These are phyloP conservation scores for Spea multiplicata DNA, from an alignment of 2,113 vertebrate genomes.

Conservation along the genomic window DNA sequence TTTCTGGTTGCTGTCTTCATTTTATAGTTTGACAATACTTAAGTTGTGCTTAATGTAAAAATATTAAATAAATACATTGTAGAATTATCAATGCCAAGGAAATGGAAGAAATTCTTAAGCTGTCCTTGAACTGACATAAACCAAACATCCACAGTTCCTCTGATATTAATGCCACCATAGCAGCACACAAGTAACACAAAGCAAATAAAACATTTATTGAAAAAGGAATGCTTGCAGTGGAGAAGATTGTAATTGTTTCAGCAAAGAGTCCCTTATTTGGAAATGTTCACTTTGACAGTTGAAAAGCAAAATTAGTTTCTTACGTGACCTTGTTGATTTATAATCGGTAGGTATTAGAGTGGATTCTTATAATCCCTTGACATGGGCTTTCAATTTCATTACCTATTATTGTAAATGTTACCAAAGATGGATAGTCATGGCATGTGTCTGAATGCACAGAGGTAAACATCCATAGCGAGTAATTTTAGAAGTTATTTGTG, in stretches of 20 bases:
- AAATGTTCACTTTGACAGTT: slow-evolving; percentile 21
- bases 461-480: slow-evolving; percentile 25
- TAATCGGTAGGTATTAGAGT: slow-evolving; percentile 32
- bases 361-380: slow-evolving; percentile 30
- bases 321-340: slow-evolving; percentile 38
- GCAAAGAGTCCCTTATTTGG: slow-evolving; percentile 1
- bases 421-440: slow-evolving; percentile 25
- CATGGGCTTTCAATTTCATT: slow-evolving; percentile 35
- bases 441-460: slow-evolving; percentile 5
- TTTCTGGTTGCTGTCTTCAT: too few relatives aligned
- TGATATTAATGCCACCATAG: background rate
- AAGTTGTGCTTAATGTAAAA: too few relatives aligned
- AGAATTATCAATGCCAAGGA: background rate
- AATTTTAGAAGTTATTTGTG: slow-evolving; percentile 12
- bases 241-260: slow-evolving; percentile 17
- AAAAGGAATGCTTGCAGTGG: slow-evolving; percentile 5
- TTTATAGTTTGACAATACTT: too few relatives aligned
- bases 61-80: too few relatives aligned
- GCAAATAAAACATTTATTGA: slow-evolving; percentile 1
- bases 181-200: background rate
- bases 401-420: slow-evolving; percentile 37
- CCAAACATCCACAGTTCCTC: slow-evolving; percentile 13
- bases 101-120: background rate
- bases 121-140: slow-evolving; percentile 18
- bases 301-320: slow-evolving; percentile 33